Evolutionary conservation across 2,888 invertebrate genomes (phyloP).

Genomic region (Oligia strigilis): DNA sequence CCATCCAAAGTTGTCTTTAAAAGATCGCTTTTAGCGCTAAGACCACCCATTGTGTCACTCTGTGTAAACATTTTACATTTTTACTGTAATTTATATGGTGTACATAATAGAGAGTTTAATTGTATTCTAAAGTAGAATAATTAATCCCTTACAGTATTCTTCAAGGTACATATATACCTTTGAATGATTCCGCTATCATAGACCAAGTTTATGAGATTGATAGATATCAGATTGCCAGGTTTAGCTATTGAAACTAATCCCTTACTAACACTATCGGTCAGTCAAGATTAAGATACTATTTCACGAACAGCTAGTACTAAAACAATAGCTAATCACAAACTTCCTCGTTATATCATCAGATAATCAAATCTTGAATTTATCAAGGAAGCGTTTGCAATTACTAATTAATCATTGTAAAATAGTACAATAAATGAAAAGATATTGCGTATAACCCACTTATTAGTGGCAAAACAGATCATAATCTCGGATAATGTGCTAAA

Average conservation of each 20-base stretch:
- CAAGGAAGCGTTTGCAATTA: constrained; percentile 24
- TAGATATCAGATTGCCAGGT: neutral
- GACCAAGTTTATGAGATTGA: neutral
- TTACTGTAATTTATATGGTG: neutral
- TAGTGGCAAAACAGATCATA: constrained; percentile 32
- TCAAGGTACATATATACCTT: constrained; percentile 9
- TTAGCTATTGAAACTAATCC: constrained; percentile 13
- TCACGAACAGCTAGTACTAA: neutral
- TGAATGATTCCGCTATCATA: constrained; percentile 20
- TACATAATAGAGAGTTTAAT: neutral
- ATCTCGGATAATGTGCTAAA: constrained; percentile 29
- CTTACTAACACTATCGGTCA: neutral
- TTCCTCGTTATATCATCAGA: constrained; percentile 22
- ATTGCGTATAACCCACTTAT: constrained; percentile 25
- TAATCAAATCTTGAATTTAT: constrained; percentile 43
- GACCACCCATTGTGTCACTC: neutral
- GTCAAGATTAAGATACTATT: constrained; percentile 23
- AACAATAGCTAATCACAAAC: constrained; percentile 24
- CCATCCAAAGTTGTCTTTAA: neutral
- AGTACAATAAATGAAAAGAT: constrained; percentile 34
- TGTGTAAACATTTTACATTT: neutral
- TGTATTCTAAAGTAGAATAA: neutral
- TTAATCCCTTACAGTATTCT: neutral
- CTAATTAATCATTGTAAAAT: constrained; percentile 23
- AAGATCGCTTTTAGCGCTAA: neutral